Base-by-base conservation (phyloP, 1,140 invertebrate species). In the Aphelinus certus region DNA sequence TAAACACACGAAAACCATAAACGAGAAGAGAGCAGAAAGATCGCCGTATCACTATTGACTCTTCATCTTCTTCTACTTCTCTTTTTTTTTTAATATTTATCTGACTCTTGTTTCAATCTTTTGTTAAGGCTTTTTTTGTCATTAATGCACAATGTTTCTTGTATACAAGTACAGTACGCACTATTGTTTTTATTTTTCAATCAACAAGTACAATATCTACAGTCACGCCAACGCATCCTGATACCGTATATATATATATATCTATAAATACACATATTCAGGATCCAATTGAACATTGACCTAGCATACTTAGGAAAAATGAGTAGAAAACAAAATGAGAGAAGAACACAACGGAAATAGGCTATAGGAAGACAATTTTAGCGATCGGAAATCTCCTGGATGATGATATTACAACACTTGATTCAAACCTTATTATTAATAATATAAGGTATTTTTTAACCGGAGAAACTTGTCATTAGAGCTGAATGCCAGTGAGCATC, bases 241-340 rank as follows among this genome's bases (percentile, higher is more conserved):
- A 43, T 42, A 60, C 42, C 55, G 43, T 68, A 48, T 56, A 42
- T 43, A 48, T 56, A 42, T 43, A 60, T 56, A 66, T 46, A 67
- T 76, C 49, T 57, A 62, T 62, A 73, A 68, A 65, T 72, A 76
- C 26, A 57, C 66, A 26, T 26, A 26, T 26, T 26, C 26, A 26
- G 26, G 26, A 72, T 79, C 75, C 63, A 76, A 78, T 77, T 76
- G 61, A 76, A 79, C 73, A 73, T 77, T 76, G 60, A 78, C 77
- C 76, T 81, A 84, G 82, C 81, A 84, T 80, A 79, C 53, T 79
- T 85, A 85, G 81, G 75, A 82, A 73, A 82, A 84, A 85, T 26
- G 26, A 26, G 26, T 26, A 26, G 26, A 26, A 26, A 26, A 26
- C 49, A 53, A 55, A 5, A 71, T 9, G 7, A 63, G 42, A 26